phyloP scores from a whole-genome alignment of 2,888 invertebrate genomes.

The Nesidiocoris tenuis region DNA sequence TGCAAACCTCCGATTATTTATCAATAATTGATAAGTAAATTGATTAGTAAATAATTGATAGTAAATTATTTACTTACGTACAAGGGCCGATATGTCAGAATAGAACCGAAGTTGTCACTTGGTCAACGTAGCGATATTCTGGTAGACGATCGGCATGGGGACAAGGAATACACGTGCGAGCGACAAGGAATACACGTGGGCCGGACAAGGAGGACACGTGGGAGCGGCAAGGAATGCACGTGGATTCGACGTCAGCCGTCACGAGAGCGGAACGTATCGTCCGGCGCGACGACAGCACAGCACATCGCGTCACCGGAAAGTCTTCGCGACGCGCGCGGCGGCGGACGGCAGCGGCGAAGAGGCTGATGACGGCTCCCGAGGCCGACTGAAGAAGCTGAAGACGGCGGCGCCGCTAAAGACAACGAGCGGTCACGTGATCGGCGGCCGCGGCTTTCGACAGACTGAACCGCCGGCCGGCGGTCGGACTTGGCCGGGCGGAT shows the following conservation, averaged over 20 bases:
- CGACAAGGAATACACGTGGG: constrained; percentile 5
- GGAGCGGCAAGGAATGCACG: neutral
- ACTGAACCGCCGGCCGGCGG: constrained; percentile 14
- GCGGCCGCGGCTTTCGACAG: neutral
- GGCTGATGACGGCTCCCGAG: neutral
- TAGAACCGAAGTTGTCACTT: too few relatives aligned
- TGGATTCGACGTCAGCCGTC: neutral
- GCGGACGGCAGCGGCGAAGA: neutral
- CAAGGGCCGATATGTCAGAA: too few relatives aligned
- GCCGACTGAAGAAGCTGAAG: neutral
- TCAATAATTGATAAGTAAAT: too few relatives aligned
- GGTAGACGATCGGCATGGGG: neutral
- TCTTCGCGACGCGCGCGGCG: neutral
- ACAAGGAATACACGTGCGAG: neutral
- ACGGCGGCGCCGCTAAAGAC: neutral
- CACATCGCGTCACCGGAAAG: neutral
- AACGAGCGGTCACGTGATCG: neutral
- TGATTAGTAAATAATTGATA: too few relatives aligned
- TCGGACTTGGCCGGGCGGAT: neutral
- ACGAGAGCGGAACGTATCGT: too few relatives aligned
- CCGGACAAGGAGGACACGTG: neutral
- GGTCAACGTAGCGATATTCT: neutral
- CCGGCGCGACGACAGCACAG: neutral
- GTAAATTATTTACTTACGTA: too few relatives aligned
- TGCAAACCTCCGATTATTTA: too few relatives aligned